These are phyloP conservation scores for Drosophila merina DNA, from an alignment of 2,888 invertebrate genomes.

Conservation along the genomic window DNA sequence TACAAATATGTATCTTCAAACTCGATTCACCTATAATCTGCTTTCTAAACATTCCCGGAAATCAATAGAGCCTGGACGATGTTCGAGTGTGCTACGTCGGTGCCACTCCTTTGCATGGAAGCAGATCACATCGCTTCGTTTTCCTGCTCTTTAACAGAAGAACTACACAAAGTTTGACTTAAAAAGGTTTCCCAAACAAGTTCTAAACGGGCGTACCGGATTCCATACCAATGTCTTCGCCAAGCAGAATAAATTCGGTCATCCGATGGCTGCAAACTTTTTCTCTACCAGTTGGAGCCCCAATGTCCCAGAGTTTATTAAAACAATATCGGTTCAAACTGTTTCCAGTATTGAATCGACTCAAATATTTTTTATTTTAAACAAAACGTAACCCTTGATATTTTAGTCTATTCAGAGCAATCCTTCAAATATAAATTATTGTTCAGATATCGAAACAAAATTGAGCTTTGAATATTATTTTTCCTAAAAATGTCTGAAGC, in stretches of 20 bases:
- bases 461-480: background rate
- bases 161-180: slow-evolving; percentile 86
- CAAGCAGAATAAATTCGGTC: slow-evolving; percentile 90
- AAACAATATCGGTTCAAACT: slow-evolving; percentile 55
- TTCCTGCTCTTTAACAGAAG: slow-evolving; percentile 89
- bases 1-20: background rate
- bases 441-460: background rate
- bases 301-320: slow-evolving; percentile 82
- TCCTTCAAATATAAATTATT: slow-evolving; percentile 1
- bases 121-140: slow-evolving; percentile 91
- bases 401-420: slow-evolving; percentile 7
- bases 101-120: slow-evolving; percentile 90
- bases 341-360: background rate
- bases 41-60: slow-evolving; percentile 90
- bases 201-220: slow-evolving; percentile 84
- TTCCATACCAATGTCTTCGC: slow-evolving; percentile 90
- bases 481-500: slow-evolving; percentile 14
- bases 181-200: slow-evolving; percentile 70
- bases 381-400: background rate
- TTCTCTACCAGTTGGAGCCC: slow-evolving; percentile 71
- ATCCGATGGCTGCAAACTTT: slow-evolving; percentile 80
- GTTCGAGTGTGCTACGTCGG: slow-evolving; percentile 91
- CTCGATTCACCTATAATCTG: background rate
- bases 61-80: slow-evolving; percentile 88
- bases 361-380: background rate